Percentiles rank a stretch among this genome's conserved stretches.
These are phyloP conservation scores for Xanthia togata DNA, from an alignment of 2,888 invertebrate species.

Conservation along the genomic window DNA sequence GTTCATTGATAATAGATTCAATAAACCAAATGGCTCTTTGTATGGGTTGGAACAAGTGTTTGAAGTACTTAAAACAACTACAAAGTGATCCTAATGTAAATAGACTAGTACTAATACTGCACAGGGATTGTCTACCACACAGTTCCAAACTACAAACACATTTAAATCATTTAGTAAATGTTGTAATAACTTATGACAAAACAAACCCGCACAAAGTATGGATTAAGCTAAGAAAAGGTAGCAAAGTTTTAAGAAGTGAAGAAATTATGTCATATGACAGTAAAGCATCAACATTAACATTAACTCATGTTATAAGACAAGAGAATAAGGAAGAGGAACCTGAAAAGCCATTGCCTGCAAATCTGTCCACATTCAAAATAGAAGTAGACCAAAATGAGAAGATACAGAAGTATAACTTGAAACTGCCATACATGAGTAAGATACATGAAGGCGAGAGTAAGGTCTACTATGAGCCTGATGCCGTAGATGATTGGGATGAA, in stretches of 20 bases:
- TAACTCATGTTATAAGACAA: conserved; percentile 75
- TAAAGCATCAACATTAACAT: conserved; percentile 76
- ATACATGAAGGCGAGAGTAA: conserved; percentile 90
- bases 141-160: conserved; percentile 81
- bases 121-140: conserved; percentile 87
- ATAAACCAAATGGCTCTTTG: conserved; percentile 84
- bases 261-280: conserved; percentile 80
- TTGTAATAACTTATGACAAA: conserved; percentile 78
- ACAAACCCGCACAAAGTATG: conserved; percentile 73
- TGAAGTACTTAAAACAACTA: conserved; percentile 75
- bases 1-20: conserved; percentile 83
- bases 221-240: conserved; percentile 87
- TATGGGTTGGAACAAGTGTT: conserved; percentile 81
- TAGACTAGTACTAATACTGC: conserved; percentile 83
- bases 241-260: conserved; percentile 88
- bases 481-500: conserved; percentile 95
- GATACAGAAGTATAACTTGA: conserved; percentile 90
- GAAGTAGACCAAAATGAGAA: conserved; percentile 91
- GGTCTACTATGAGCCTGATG: conserved; percentile 94
- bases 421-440: conserved; percentile 91
- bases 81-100: conserved; percentile 71
- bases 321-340: conserved; percentile 76
- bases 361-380: conserved; percentile 92
- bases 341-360: conserved; percentile 82
- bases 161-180: conserved; percentile 86